Percentiles rank a stretch among this genome's conserved stretches.
Evolutionary conservation across 2,888 invertebrate genomes (phyloP).

Genomic region (Oxycera nigricornis): DNA sequence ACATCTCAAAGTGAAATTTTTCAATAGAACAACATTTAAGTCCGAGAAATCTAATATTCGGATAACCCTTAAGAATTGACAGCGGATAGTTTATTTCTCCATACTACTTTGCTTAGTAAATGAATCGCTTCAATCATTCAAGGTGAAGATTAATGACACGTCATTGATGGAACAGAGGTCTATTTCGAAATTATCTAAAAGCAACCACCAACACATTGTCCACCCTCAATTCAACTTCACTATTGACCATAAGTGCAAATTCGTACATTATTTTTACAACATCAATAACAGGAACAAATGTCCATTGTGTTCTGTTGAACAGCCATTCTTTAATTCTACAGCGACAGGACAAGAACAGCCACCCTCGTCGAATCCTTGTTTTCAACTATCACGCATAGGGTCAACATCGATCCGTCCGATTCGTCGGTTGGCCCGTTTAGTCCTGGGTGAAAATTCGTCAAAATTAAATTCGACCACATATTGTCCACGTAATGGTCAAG

Average conservation of each 20-base stretch:
- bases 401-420: not conserved
- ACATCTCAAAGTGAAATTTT: too few relatives aligned
- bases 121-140: too few relatives aligned
- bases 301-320: conserved; percentile 6
- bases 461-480: conserved; percentile 19
- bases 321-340: not conserved
- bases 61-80: too few relatives aligned
- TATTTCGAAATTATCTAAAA: conserved; percentile 34
- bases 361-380: too few relatives aligned
- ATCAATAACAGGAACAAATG: conserved; percentile 40
- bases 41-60: too few relatives aligned
- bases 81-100: too few relatives aligned
- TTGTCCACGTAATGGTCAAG: conserved; percentile 42
- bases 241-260: conserved; percentile 32
- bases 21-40: too few relatives aligned
- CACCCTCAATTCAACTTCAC: not conserved
- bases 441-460: not conserved
- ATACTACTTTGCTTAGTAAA: too few relatives aligned
- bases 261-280: not conserved
- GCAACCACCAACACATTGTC: conserved; percentile 6
- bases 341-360: conserved; percentile 4
- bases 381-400: conserved; percentile 39
- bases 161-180: conserved; percentile 21
- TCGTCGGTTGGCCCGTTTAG: too few relatives aligned
- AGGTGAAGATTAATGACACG: conserved; percentile 32